phyloP scores from a whole-genome alignment of 2,888 invertebrate genomes.

The Ophion obscuratus region DNA sequence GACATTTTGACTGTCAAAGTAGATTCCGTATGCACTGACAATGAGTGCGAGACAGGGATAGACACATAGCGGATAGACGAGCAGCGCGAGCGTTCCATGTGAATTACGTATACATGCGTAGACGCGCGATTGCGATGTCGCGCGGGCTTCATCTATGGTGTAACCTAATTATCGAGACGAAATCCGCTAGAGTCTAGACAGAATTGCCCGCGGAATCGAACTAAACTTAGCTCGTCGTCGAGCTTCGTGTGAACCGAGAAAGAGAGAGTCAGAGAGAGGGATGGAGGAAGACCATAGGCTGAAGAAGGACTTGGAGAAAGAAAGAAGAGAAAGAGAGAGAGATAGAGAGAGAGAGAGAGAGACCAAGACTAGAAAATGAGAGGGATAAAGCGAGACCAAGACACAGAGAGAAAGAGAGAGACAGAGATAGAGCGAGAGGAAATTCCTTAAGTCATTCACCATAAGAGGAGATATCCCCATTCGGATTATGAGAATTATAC shows the following conservation, averaged over 20 bases:
- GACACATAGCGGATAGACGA: conserved; percentile 30
- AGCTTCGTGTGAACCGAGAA: background rate
- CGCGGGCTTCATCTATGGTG: conserved; percentile 45
- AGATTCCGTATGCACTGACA: conserved; percentile 11
- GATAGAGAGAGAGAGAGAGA: conserved; percentile 13
- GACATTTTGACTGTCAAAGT: conserved; percentile 23
- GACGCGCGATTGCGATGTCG: conserved; percentile 11
- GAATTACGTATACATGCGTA: conserved; percentile 17
- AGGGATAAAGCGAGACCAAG: too few species aligned
- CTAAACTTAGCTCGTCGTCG: conserved; percentile 59
- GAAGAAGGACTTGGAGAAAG: background rate
- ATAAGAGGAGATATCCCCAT: conserved; percentile 52
- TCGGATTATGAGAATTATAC: conserved; percentile 50
- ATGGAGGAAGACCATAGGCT: background rate
- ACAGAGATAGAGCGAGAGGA: conserved; percentile 4
- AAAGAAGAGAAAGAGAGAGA: conserved; percentile 6
- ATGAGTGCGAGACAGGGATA: background rate
- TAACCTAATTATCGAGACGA: conserved; percentile 52
- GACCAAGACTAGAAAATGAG: background rate
- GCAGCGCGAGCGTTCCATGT: conserved; percentile 3
- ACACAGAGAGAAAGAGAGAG: too few species aligned
- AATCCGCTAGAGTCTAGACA: conserved; percentile 53
- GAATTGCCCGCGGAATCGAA: conserved; percentile 35
- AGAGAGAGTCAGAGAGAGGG: conserved; percentile 11
- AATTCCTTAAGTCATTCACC: conserved; percentile 60